phyloP scores from a whole-genome alignment of 2,797 vertebrate species.

The Odontamblyopus rebecca region DNA sequence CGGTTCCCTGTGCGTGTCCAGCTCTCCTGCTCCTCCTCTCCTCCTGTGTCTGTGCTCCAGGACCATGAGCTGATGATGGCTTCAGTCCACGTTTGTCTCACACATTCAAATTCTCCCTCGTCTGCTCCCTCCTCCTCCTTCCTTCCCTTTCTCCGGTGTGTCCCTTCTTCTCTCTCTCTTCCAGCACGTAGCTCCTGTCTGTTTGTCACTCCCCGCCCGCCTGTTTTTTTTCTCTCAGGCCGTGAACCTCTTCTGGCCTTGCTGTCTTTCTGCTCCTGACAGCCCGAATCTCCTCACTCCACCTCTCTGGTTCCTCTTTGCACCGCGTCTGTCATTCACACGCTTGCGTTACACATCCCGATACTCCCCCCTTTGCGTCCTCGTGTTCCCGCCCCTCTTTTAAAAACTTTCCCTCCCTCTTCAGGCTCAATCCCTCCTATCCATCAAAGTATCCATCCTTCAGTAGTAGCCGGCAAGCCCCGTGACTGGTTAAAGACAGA shows the following conservation, averaged over 20 bases:
- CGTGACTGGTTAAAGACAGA: constrained; percentile 45
- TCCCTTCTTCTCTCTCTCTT: constrained; percentile 58
- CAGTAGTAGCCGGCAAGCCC: constrained; percentile 48
- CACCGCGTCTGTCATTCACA: constrained; percentile 69
- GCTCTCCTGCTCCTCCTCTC: constrained; percentile 53
- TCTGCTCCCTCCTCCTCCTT: constrained; percentile 53
- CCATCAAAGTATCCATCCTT: constrained; percentile 60
- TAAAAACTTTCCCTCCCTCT: constrained; percentile 68
- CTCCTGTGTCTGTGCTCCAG: constrained; percentile 51
- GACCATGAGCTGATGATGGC: constrained; percentile 67
- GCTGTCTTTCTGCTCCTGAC: constrained; percentile 65
- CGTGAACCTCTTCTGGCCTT: constrained; percentile 64
- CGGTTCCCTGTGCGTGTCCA: constrained; percentile 45
- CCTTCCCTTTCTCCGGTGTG: constrained; percentile 35
- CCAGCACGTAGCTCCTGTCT: constrained; percentile 41
- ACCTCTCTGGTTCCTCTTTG: constrained; percentile 49
- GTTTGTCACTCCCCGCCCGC: constrained; percentile 57
- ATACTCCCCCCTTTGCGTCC: constrained; percentile 44
- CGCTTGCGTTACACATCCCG: constrained; percentile 54
- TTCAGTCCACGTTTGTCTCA: constrained; percentile 64
- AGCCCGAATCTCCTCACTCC: constrained; percentile 55
- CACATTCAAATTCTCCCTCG: constrained; percentile 75
- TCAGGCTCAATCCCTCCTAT: constrained; percentile 59
- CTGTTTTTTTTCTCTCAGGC: constrained; percentile 36
- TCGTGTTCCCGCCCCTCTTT: constrained; percentile 68